Conservation (phyloP, 2,797 vertebrate genomes). For the Sarcophilus harrisii region DNA sequence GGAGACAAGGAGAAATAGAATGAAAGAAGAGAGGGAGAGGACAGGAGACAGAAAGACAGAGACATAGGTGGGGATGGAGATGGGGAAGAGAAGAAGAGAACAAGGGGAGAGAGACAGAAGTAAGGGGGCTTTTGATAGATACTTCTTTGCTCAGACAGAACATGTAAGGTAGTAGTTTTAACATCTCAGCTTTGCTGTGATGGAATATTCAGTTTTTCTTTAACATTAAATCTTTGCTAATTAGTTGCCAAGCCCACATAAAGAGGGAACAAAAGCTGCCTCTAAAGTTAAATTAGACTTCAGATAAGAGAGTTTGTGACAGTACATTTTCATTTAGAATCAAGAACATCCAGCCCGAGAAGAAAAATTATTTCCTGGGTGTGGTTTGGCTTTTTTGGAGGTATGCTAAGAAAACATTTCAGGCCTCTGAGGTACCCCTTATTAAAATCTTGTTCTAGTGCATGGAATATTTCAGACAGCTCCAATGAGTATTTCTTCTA, state of each 20-base stretch:
- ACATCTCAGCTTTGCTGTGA: not conserved
- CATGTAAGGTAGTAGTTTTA: not conserved
- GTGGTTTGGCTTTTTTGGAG: not conserved
- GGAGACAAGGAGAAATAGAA: not conserved
- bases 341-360: not conserved
- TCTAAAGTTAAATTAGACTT: slow-evolving; percentile 36
- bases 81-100: not conserved
- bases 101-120: not conserved
- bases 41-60: too few species aligned
- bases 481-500: slow-evolving; percentile 35
- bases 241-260: not conserved
- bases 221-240: slow-evolving; percentile 16
- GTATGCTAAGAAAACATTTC: not conserved
- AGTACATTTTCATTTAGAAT: not conserved
- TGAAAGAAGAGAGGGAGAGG: not conserved
- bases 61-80: too few species aligned
- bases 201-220: not conserved
- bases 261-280: slow-evolving; percentile 43
- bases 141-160: not conserved
- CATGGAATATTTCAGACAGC: slow-evolving; percentile 42
- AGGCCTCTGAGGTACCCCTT: not conserved
- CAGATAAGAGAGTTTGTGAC: slow-evolving; percentile 37
- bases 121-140: not conserved
- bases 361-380: not conserved
- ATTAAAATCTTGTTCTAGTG: slow-evolving; percentile 12